These are phyloP conservation scores for Cacatua alba DNA, from an alignment of 2,113 vertebrate species.

Conservation along the genomic window DNA sequence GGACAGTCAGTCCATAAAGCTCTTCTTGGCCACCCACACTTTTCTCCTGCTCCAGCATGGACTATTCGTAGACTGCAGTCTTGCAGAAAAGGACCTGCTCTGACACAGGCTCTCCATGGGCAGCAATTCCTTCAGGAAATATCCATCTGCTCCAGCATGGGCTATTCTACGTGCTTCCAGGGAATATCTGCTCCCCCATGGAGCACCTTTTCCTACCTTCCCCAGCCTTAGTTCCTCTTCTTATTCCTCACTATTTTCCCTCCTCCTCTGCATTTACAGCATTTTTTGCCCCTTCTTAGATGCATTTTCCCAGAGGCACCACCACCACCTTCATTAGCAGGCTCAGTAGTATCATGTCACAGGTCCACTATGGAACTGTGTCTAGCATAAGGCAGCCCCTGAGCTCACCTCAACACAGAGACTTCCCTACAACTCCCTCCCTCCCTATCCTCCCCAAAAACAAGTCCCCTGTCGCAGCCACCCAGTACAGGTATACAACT, in stretches of 20 bases:
- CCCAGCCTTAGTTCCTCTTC: background rate
- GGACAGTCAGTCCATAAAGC: background rate
- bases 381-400: fast-evolving
- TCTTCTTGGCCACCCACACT: background rate
- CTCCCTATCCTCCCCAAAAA: too few species aligned
- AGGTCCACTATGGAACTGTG: background rate
- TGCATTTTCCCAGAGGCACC: background rate
- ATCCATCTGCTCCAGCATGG: fast-evolving
- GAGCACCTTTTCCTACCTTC: background rate
- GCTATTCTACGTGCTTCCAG: background rate
- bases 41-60: background rate
- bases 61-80: background rate
- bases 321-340: fast-evolving
- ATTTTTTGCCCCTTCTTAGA: background rate
- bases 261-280: background rate
- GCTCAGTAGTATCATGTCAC: background rate
- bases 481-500: background rate
- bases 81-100: background rate
- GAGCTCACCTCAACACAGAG: background rate
- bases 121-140: background rate
- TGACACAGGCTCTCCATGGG: background rate
- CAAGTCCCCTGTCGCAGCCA: too few species aligned
- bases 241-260: background rate
- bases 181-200: background rate
- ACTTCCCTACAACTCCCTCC: background rate